These are phyloP conservation scores for Peromyscus attwateri DNA, from an alignment of 2,797 vertebrate species.

Conservation along the genomic window DNA sequence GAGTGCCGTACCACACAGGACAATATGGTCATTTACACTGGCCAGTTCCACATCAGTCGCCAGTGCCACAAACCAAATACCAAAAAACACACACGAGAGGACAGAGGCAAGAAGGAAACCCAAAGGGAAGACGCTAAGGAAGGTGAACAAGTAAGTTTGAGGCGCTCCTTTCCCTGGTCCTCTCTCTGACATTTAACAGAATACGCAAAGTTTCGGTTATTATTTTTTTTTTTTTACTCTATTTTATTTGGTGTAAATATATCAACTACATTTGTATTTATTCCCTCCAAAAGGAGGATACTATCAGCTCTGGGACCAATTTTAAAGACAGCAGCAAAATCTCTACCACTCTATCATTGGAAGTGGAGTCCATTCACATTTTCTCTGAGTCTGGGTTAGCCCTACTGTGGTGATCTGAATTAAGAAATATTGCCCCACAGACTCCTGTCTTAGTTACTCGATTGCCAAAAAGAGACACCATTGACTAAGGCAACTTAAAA, in stretches of 20 bases:
- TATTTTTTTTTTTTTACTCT: not conserved
- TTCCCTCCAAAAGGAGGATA: not conserved
- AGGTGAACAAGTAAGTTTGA: not conserved
- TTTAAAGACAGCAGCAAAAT: not conserved
- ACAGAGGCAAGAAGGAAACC: not conserved
- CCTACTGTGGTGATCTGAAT: not conserved
- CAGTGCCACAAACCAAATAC: not conserved
- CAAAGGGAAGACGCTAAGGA: not conserved
- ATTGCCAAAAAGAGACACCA: not conserved
- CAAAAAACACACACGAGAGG: not conserved
- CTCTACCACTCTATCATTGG: not conserved
- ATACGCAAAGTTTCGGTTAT: constrained; percentile 15
- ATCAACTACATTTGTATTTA: not conserved
- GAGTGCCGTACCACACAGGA: constrained; percentile 21
- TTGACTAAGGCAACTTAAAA: not conserved
- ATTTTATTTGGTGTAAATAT: constrained; percentile 27
- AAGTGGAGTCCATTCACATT: not conserved
- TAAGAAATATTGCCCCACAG: not conserved
- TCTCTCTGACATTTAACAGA: constrained; percentile 44
- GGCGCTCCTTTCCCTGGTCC: not conserved
- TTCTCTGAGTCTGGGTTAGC: not conserved
- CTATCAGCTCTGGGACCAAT: not conserved
- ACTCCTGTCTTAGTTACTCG: not conserved
- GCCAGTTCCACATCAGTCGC: not conserved
- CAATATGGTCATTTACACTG: not conserved